phyloP scores from a whole-genome alignment of 2,113 vertebrate genomes.

The Ophthalmotilapia sp. region DNA sequence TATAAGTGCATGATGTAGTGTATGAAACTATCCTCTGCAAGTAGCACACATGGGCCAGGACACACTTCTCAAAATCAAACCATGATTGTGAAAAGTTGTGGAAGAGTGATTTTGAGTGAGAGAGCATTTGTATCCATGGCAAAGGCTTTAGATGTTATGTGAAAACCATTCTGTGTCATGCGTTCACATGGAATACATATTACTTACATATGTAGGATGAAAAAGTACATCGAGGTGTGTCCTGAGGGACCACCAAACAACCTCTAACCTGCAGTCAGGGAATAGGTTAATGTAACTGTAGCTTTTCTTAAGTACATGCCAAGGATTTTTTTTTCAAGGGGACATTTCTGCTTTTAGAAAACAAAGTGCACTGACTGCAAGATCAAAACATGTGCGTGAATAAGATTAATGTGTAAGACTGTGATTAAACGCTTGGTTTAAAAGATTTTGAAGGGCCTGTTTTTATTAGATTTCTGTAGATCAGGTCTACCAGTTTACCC shows the following conservation, averaged over 20 bases:
- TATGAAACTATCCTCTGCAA: slow-evolving; percentile 7
- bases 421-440: background rate
- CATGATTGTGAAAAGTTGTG: slow-evolving; percentile 26
- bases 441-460: background rate
- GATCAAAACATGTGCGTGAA: background rate
- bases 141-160: slow-evolving; percentile 55
- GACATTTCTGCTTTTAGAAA: slow-evolving; percentile 42
- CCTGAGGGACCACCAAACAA: slow-evolving; percentile 61
- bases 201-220: slow-evolving; percentile 71
- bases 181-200: slow-evolving; percentile 70
- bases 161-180: slow-evolving; percentile 65
- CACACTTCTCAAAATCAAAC: slow-evolving; percentile 20
- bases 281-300: slow-evolving; percentile 66
- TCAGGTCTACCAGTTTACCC: background rate
- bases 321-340: slow-evolving; percentile 54
- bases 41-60: slow-evolving; percentile 7
- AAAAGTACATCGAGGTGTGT: slow-evolving; percentile 56
- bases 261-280: slow-evolving; percentile 54
- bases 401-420: background rate
- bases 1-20: slow-evolving; percentile 26
- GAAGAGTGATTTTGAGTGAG: slow-evolving; percentile 38
- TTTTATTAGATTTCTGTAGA: background rate
- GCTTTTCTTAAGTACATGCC: slow-evolving; percentile 65
- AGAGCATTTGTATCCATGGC: slow-evolving; percentile 42
- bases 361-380: slow-evolving; percentile 10